Evolutionary conservation across 2,888 invertebrate species (phyloP).

Genomic region (Prenolepis imparis): DNA sequence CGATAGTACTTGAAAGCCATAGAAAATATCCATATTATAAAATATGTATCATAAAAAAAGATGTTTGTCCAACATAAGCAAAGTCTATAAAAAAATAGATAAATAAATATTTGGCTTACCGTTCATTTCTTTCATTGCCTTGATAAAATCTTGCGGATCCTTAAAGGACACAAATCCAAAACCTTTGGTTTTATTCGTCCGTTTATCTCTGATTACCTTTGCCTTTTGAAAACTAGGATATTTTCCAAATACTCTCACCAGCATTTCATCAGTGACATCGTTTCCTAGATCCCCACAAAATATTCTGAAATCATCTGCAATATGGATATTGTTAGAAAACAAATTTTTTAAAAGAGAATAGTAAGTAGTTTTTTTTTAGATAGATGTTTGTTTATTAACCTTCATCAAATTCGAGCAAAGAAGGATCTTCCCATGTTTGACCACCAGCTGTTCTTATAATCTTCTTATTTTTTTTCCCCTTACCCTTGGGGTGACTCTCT

Average conservation of each 20-base stretch:
- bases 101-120: constrained; percentile 88
- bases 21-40: background rate
- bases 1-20: background rate
- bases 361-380: constrained; percentile 6
- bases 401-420: constrained; percentile 98
- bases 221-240: constrained; percentile 97
- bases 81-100: background rate
- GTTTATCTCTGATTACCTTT: constrained; percentile 97
- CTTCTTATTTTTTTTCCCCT: constrained; percentile 90
- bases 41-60: background rate
- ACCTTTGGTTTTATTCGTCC: constrained; percentile 99
- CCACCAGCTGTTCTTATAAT: constrained; percentile 97
- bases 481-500: constrained; percentile 84
- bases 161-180: constrained; percentile 99
- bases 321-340: background rate
- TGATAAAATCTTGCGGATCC: constrained; percentile 98
- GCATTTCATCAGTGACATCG: constrained; percentile 98
- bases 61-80: background rate
- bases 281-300: constrained; percentile 99
- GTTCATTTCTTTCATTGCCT: constrained; percentile 99
- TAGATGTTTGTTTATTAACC: constrained; percentile 84
- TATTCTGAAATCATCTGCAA: constrained; percentile 96
- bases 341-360: constrained; percentile 15
- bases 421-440: constrained; percentile 98
- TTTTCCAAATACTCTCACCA: constrained; percentile 98